Conservation (phyloP, 2,888 invertebrate species). For the Creontiades dilutus region DNA sequence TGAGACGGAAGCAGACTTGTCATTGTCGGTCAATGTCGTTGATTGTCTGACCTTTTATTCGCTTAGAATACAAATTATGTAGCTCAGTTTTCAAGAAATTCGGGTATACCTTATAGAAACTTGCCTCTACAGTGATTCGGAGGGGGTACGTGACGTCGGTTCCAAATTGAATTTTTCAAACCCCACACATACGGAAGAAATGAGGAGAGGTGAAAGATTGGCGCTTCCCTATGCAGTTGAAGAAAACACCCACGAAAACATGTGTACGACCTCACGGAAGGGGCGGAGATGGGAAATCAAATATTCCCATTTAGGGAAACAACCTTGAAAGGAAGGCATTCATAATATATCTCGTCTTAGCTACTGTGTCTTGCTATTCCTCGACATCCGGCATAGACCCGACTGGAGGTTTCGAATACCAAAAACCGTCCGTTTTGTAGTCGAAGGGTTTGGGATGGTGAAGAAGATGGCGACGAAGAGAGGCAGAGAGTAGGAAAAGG, state of each 20-base stretch:
- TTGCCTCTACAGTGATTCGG: too few relatives aligned
- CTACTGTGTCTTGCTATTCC: constrained; percentile 51
- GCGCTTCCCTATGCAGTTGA: not conserved
- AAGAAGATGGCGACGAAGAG: not conserved
- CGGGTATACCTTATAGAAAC: too few relatives aligned
- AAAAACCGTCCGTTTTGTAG: constrained; percentile 16
- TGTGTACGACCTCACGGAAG: not conserved
- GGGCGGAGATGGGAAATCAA: constrained; percentile 18
- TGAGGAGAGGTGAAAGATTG: constrained; percentile 16
- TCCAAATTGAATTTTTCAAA: not conserved
- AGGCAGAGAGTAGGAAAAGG: not conserved
- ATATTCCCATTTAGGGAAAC: constrained; percentile 58
- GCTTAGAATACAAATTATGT: too few relatives aligned
- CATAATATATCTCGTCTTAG: constrained; percentile 61
- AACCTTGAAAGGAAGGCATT: constrained; percentile 37
- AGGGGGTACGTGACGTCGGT: not conserved
- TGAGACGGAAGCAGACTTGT: too few relatives aligned
- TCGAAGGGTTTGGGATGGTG: not conserved
- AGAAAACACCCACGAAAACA: not conserved
- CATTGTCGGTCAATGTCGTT: too few relatives aligned
- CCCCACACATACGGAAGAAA: not conserved
- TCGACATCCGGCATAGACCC: constrained; percentile 44
- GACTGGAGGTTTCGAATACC: constrained; percentile 61
- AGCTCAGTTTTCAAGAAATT: too few relatives aligned
- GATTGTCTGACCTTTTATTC: too few relatives aligned